Evolutionary conservation across 2,113 vertebrate genomes (phyloP).

Genomic region (Arothron firmamentum): DNA sequence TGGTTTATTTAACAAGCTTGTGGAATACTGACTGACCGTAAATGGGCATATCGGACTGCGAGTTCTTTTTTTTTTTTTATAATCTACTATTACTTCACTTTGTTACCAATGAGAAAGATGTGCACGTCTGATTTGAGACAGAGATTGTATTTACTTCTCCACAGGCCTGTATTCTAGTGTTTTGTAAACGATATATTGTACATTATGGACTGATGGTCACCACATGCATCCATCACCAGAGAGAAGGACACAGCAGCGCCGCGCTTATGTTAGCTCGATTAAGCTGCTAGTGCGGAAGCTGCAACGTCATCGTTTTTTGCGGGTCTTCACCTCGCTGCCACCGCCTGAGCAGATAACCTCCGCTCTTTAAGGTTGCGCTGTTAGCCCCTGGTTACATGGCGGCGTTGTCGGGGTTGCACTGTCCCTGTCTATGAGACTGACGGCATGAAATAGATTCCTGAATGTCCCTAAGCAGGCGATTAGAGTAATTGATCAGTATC

Average conservation of each 20-base stretch:
- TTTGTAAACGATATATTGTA: neutral
- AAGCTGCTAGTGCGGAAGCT: too few relatives aligned
- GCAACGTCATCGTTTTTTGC: too few relatives aligned
- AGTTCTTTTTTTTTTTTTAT: slow-evolving; percentile 20
- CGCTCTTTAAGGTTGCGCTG: slow-evolving; percentile 38
- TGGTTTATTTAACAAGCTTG: slow-evolving; percentile 71
- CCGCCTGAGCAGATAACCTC: slow-evolving; percentile 48
- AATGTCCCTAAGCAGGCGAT: slow-evolving; percentile 8
- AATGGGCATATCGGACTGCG: slow-evolving; percentile 65
- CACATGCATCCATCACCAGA: too few relatives aligned
- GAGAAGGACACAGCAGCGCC: neutral
- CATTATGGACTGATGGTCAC: too few relatives aligned
- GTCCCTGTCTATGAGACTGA: slow-evolving; percentile 21
- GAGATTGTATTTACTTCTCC: neutral
- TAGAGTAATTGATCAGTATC: slow-evolving; percentile 22
- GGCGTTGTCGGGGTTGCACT: slow-evolving; percentile 21
- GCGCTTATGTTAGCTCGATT: neutral
- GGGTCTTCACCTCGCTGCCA: too few relatives aligned
- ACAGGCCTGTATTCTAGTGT: neutral
- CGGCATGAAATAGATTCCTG: slow-evolving; percentile 26
- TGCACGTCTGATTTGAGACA: slow-evolving; percentile 4
- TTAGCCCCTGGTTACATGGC: slow-evolving; percentile 45
- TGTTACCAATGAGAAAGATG: slow-evolving; percentile 41
- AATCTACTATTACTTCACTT: slow-evolving; percentile 35
- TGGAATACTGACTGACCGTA: slow-evolving; percentile 70